These are phyloP conservation scores for Lepidostoma basale DNA, from an alignment of 1,140 invertebrate species.

Conservation along the genomic window DNA sequence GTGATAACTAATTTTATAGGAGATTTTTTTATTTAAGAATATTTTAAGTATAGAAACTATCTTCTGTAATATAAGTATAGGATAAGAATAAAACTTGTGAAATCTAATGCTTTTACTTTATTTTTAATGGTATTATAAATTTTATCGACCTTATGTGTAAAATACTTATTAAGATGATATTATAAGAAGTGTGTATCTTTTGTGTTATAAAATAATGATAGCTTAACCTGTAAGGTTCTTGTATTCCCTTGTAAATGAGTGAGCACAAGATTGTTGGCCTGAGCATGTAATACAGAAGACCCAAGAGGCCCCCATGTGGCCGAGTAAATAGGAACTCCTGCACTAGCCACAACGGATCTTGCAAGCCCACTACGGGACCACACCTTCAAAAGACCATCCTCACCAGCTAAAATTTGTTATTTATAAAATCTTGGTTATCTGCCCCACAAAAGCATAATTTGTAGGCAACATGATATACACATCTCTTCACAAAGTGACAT, in stretches of 20 bases:
- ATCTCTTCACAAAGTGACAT: not conserved
- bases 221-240: slow-evolving; percentile 81
- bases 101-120: too few relatives aligned
- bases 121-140: not conserved
- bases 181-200: not conserved
- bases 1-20: too few relatives aligned
- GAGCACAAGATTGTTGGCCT: slow-evolving; percentile 82
- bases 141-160: too few relatives aligned
- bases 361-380: slow-evolving; percentile 97
- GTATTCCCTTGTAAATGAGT: slow-evolving; percentile 90
- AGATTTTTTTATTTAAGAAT: too few relatives aligned
- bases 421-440: too few relatives aligned
- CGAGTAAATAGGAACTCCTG: slow-evolving; percentile 78
- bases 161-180: not conserved
- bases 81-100: too few relatives aligned
- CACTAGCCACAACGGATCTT: slow-evolving; percentile 86
- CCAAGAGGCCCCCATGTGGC: slow-evolving; percentile 89
- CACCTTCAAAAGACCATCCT: slow-evolving; percentile 95
- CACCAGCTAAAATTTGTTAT: slow-evolving; percentile 76
- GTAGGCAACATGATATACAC: not conserved
- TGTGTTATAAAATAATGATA: not conserved
- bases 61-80: too few relatives aligned
- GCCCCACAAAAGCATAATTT: not conserved
- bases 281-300: slow-evolving; percentile 82
- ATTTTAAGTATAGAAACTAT: too few relatives aligned